Evolutionary conservation across 2,888 invertebrate genomes (phyloP).

Genomic region (Subacronicta megacephala): DNA sequence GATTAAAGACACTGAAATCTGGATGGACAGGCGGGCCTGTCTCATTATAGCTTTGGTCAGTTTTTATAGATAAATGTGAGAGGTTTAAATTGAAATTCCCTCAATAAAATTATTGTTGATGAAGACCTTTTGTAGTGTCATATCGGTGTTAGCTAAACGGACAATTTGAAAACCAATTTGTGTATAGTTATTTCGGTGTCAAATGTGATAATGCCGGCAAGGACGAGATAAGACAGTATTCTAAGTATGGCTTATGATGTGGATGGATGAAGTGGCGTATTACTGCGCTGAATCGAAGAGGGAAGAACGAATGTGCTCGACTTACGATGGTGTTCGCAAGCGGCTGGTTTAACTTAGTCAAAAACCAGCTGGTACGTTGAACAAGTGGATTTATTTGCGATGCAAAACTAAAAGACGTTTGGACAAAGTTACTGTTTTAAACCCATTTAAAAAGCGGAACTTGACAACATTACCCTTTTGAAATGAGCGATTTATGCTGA

Average conservation of each 20-base stretch:
- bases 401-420: slow-evolving; percentile 6
- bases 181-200: slow-evolving; percentile 46
- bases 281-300: slow-evolving; percentile 5
- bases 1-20: background rate
- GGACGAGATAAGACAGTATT: slow-evolving; percentile 52
- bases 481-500: too few relatives aligned
- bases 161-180: slow-evolving; percentile 16
- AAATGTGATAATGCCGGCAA: slow-evolving; percentile 45
- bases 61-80: background rate
- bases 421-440: slow-evolving; percentile 2
- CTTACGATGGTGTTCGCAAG: slow-evolving; percentile 31
- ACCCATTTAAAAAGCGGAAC: too few relatives aligned
- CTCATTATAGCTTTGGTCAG: background rate
- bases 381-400: slow-evolving; percentile 31
- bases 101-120: background rate
- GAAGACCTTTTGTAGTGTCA: slow-evolving; percentile 15
- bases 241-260: slow-evolving; percentile 36
- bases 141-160: slow-evolving; percentile 1
- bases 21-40: background rate
- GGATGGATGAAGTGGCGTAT: slow-evolving; percentile 14
- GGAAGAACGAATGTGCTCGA: slow-evolving; percentile 22
- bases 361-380: slow-evolving; percentile 53
- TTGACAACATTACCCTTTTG: too few relatives aligned
- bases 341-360: slow-evolving; percentile 56
- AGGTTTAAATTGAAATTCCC: background rate